phyloP scores from a whole-genome alignment of 2,888 invertebrate species.

The Morpho deidamia region DNA sequence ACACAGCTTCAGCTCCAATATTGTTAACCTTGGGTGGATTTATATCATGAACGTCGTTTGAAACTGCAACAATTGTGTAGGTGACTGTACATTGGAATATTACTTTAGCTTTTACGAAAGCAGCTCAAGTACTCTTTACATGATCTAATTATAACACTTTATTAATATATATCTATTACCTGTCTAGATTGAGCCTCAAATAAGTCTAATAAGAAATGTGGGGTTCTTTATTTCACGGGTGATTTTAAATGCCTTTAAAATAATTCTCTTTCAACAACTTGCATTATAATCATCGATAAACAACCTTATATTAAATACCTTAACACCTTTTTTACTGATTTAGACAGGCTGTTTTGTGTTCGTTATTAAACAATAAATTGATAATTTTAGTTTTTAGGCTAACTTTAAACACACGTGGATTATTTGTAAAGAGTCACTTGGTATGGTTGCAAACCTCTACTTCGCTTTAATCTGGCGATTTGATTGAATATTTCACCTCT shows the following conservation, averaged over 20 bases:
- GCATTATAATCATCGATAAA: no score
- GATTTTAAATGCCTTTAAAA: no score
- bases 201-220: no score
- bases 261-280: no score
- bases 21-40: not conserved
- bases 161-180: not conserved
- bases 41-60: not conserved
- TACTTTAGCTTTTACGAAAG: slow-evolving; percentile 21
- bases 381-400: no score
- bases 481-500: slow-evolving; percentile 31
- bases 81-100: slow-evolving; percentile 16
- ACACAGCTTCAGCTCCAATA: slow-evolving; percentile 19
- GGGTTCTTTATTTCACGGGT: no score
- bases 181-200: not conserved
- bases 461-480: slow-evolving; percentile 53
- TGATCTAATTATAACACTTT: not conserved
- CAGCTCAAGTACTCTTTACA: slow-evolving; percentile 48
- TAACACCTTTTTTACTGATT: no score
- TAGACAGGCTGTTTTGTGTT: not conserved
- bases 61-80: slow-evolving; percentile 11
- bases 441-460: slow-evolving; percentile 53
- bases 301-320: no score
- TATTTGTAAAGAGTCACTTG: slow-evolving; percentile 30
- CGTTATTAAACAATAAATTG: no score
- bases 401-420: no score